Evolutionary conservation across 2,888 invertebrate genomes (phyloP).

Genomic region (Macrostomum cliftonense): DNA sequence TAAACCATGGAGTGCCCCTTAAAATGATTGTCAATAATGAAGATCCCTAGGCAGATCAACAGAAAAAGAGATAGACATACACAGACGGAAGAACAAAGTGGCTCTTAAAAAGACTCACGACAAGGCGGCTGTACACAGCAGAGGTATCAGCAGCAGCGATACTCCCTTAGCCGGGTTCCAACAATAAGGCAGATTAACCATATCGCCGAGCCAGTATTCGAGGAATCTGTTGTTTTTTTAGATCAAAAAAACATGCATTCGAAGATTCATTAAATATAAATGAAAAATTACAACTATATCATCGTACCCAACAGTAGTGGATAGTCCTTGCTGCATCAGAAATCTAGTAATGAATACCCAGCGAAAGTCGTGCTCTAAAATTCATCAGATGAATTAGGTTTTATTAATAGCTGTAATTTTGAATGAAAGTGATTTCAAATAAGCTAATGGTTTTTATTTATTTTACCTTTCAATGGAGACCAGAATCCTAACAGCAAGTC

Average conservation of each 20-base stretch:
- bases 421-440: background rate
- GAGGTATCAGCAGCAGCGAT: slow-evolving; percentile 26
- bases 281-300: too few species aligned
- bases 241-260: background rate
- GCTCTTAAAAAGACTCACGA: too few species aligned
- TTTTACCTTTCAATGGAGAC: slow-evolving; percentile 29
- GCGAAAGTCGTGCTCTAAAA: slow-evolving; percentile 31
- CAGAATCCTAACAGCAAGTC: slow-evolving; percentile 24
- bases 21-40: too few species aligned
- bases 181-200: slow-evolving; percentile 28
- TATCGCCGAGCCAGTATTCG: slow-evolving; percentile 32
- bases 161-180: slow-evolving; percentile 29
- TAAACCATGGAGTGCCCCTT: too few species aligned
- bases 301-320: slow-evolving; percentile 19
- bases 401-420: background rate
- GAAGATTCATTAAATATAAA: background rate
- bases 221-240: slow-evolving; percentile 21
- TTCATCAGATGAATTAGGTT: background rate
- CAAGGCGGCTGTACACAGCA: slow-evolving; percentile 27
- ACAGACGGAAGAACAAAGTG: too few species aligned
- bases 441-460: background rate
- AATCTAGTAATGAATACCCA: slow-evolving; percentile 34
- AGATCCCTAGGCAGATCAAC: too few species aligned
- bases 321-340: slow-evolving; percentile 33
- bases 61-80: too few species aligned